A percentile compares a stretch with the other conserved stretches of the same genome.
These are phyloP conservation scores for Gnathonemus longibarbis DNA, from an alignment of 2,113 vertebrate genomes.

Conservation along the genomic window DNA sequence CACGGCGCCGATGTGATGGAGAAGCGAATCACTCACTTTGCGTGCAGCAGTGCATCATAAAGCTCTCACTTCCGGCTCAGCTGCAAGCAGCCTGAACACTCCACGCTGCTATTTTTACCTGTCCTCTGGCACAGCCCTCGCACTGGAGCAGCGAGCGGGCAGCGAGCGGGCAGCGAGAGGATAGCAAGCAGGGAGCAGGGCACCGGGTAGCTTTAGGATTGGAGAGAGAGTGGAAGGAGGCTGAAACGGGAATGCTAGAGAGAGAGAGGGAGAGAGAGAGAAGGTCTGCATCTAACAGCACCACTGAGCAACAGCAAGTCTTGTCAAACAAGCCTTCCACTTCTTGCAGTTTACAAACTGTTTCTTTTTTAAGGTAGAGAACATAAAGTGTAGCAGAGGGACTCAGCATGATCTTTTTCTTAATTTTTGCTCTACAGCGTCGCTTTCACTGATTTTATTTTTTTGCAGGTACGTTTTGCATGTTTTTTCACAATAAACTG, in stretches of 20 bases:
- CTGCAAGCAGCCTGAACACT: slow-evolving; percentile 67
- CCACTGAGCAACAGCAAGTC: slow-evolving; percentile 46
- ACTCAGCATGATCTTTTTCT: slow-evolving; percentile 46
- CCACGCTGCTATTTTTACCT: slow-evolving; percentile 74
- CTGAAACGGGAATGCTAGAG: slow-evolving; percentile 43
- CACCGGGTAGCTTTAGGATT: slow-evolving; percentile 54
- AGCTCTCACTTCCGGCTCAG: slow-evolving; percentile 58
- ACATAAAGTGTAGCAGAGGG: slow-evolving; percentile 39
- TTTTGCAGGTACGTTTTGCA: slow-evolving; percentile 65
- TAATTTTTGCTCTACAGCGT: slow-evolving; percentile 42
- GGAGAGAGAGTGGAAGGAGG: slow-evolving; percentile 58
- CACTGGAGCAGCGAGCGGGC: neutral
- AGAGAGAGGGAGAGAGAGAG: slow-evolving; percentile 33
- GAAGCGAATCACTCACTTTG: slow-evolving; percentile 40
- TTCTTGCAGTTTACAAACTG: slow-evolving; percentile 47
- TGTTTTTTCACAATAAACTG: slow-evolving; percentile 53
- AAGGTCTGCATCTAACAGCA: slow-evolving; percentile 54
- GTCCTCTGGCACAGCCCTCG: slow-evolving; percentile 51
- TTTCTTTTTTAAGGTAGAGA: slow-evolving; percentile 33
- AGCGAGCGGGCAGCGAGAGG: slow-evolving; percentile 4
- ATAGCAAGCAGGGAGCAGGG: slow-evolving; percentile 38
- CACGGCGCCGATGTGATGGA: slow-evolving; percentile 44
- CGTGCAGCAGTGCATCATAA: slow-evolving; percentile 58
- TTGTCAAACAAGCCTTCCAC: slow-evolving; percentile 28
- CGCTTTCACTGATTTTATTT: slow-evolving; percentile 55